A percentile compares a stretch with the other conserved stretches of the same genome.
These are phyloP conservation scores for Poecilia wingei DNA, from an alignment of 2,797 vertebrate genomes.

Conservation along the genomic window DNA sequence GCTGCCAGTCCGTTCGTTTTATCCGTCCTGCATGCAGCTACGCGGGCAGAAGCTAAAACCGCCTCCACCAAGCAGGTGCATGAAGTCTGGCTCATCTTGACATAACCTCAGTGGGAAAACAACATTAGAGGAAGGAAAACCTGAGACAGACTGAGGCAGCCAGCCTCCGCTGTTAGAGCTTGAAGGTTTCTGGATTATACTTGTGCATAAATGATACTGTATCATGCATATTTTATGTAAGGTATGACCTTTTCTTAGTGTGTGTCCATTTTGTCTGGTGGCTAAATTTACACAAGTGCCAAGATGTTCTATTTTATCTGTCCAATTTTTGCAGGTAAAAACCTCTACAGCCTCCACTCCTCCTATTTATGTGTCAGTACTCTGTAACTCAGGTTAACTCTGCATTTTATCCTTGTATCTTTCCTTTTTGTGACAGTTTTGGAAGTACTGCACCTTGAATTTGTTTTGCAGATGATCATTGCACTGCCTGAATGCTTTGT, in stretches of 20 bases:
- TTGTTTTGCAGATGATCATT: conserved; percentile 58
- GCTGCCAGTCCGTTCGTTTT: conserved; percentile 40
- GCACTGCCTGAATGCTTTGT: conserved; percentile 62
- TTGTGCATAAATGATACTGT: conserved; percentile 23
- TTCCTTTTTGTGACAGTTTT: conserved; percentile 54
- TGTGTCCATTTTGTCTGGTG: conserved; percentile 15
- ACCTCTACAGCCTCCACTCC: conserved; percentile 16
- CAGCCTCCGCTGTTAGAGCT: neutral
- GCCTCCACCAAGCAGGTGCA: conserved; percentile 31
- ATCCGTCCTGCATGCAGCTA: conserved; percentile 49
- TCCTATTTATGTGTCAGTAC: conserved; percentile 32
- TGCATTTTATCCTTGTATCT: conserved; percentile 52
- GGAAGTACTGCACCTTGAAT: conserved; percentile 63
- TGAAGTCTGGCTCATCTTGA: conserved; percentile 45
- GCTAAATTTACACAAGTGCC: conserved; percentile 45
- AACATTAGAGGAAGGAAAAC: conserved; percentile 20
- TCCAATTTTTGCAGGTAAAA: conserved; percentile 29
- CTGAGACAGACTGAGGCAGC: conserved; percentile 3
- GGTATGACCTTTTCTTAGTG: conserved; percentile 7
- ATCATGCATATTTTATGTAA: conserved; percentile 13
- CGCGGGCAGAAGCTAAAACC: conserved; percentile 46
- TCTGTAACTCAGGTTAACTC: conserved; percentile 70
- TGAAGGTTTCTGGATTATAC: neutral
- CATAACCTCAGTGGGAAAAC: conserved; percentile 43
- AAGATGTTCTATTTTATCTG: conserved; percentile 33